Evolutionary conservation across 2,888 invertebrate species (phyloP), one percentile per base, ranked within the genome.

Genomic region (Macroteleia sp.): DNA sequence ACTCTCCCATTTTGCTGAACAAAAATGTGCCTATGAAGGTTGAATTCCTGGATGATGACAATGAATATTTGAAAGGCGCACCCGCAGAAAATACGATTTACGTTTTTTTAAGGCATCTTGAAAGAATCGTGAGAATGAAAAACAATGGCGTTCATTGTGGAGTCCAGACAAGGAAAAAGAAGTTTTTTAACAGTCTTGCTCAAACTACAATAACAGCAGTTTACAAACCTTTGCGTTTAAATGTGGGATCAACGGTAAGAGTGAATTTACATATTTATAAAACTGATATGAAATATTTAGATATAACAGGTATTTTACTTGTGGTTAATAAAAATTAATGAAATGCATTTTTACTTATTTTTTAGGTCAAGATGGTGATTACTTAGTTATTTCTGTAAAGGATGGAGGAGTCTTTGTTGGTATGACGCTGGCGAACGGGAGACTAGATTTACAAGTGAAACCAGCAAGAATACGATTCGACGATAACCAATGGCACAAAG

Each of bases 401-500:
- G 97, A 98, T 88, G 98, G 98, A 0, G 97, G 96, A 2, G 95
- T 97, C 6, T 95, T 96, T 28, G 93, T 98, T 52, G 96, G 96
- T 41, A 97, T 98, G 95, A 97, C 97, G 1, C 93, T 98, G 19
- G 97, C 98, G 1, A 96, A 96, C 87, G 97, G 97, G 6, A 96
- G 96, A 89, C 95, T 97, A 89, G 97, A 97, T 92, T 95, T 97
- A 94, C 96, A 95, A 89, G 96, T 97, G 86, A 97, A 96, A 89
- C 97, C 97, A 0, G 94, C 96, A 48, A 95, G 95, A 91, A 95
- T 97, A 22, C 94, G 97, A 52, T 98, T 98, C 91, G 98, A 98
- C 90, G 98, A 98, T 92, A 97, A 98, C 92, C 97, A 97, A 90
- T 98, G 98, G 98, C 98, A 98, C 91, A 97, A 96, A 92, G 95